Evolutionary conservation across 2,113 vertebrate species (phyloP).

Genomic region (Ursus arctos): DNA sequence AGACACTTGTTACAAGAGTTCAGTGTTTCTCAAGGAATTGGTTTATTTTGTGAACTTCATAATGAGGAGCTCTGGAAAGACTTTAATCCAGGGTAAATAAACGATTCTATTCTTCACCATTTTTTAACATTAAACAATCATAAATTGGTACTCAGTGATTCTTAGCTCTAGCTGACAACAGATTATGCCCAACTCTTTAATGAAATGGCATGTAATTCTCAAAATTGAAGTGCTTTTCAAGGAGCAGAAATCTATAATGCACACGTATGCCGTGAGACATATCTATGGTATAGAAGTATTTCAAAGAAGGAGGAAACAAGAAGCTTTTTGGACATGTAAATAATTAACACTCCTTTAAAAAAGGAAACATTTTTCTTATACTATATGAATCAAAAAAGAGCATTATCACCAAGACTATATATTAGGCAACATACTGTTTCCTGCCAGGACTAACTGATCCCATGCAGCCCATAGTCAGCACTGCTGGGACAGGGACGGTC

Average conservation of each 20-base stretch:
- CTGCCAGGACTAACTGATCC: rapidly evolving
- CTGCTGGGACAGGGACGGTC: background rate
- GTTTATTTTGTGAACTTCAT: background rate
- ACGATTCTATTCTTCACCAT: background rate
- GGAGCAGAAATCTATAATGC: background rate
- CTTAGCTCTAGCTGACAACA: background rate
- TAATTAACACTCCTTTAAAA: background rate
- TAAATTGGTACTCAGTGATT: background rate
- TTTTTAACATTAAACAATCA: background rate
- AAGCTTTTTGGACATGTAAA: background rate
- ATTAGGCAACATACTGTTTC: background rate
- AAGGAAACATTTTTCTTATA: background rate
- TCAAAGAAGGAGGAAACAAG: background rate
- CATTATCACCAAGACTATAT: background rate
- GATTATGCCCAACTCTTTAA: background rate
- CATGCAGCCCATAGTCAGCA: rapidly evolving
- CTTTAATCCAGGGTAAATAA: background rate
- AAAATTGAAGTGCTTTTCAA: background rate
- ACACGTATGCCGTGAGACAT: background rate
- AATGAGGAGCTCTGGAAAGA: background rate
- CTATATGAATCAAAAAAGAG: background rate
- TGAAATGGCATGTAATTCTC: background rate
- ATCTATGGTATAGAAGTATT: background rate
- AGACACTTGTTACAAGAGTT: background rate
- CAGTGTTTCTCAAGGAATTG: background rate